Conservation (phyloP, 2,888 invertebrate species). For the Eristalis arbustorum region DNA sequence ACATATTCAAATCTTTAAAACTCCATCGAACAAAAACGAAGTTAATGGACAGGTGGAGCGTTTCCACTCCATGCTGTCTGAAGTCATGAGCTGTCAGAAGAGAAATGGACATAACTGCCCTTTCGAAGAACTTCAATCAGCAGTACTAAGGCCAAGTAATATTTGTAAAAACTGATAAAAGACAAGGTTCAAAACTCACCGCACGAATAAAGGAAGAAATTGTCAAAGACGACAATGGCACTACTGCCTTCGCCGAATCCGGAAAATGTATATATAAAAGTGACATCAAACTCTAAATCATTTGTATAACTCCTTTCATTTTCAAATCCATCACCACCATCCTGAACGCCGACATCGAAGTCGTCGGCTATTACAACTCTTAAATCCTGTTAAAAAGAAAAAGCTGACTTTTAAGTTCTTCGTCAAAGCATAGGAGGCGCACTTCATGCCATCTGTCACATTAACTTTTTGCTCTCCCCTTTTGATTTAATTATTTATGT, state of each 20-base stretch:
- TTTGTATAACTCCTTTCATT: background rate
- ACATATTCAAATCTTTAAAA: background rate
- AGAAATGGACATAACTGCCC: background rate
- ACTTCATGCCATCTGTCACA: too few relatives aligned
- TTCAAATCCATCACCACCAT: background rate
- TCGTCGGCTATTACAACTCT: conserved; percentile 32
- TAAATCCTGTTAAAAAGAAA: too few relatives aligned
- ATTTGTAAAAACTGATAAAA: too few relatives aligned
- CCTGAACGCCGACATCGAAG: conserved; percentile 2
- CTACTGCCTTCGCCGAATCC: conserved; percentile 24
- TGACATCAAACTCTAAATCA: conserved; percentile 20
- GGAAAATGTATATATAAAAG: conserved; percentile 31
- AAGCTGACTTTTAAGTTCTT: too few relatives aligned
- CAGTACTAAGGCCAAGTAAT: background rate
- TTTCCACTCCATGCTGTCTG: conserved; percentile 47
- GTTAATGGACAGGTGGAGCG: conserved; percentile 56
- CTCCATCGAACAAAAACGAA: background rate
- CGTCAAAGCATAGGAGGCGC: too few relatives aligned
- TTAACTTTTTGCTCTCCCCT: too few relatives aligned
- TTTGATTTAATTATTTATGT: too few relatives aligned
- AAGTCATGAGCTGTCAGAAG: conserved; percentile 47
- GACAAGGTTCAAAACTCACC: background rate
- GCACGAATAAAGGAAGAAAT: conserved; percentile 5
- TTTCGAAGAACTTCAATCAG: conserved; percentile 33
- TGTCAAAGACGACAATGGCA: conserved; percentile 1